Evolutionary conservation across 1,140 invertebrate genomes (phyloP), one percentile per base, ranked within the genome.

Genomic region (Lysiphlebus fabarum): DNA sequence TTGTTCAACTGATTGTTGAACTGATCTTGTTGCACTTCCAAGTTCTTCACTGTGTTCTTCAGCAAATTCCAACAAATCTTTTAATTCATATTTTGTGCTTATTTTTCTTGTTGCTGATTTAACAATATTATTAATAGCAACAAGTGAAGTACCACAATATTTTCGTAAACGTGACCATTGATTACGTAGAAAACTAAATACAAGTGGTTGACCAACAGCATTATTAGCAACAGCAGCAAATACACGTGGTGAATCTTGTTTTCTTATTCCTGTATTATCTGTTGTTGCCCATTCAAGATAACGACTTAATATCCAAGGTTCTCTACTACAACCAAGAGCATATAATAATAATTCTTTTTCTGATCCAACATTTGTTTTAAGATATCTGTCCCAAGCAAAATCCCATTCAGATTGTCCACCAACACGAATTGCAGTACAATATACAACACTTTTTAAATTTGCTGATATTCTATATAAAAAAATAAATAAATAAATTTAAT

Each of bases 341-440:
- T 80, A 81, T 0, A 95, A 73, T 6, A 95, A 73, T 7, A 87
- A 70, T 58, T 88, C 86, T 67, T 90, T 86, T 69, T 95, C 92
- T 0, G 87, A 85, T 0, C 86, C 89, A 1, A 91, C 86, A 60
- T 87, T 87, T 0, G 88, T 84, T 5, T 82, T 83, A 10, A 83
- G 65, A 67, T 91, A 96, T 12, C 87, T 80, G 42, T 89, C 79
- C 84, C 91, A 92, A 0, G 88, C 85, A 71, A 94, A 94, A 36
- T 92, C 82, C 93, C 92, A 96, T 69, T 94, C 92, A 5, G 82
- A 76, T 56, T 88, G 85, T 0, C 87, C 86, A 4, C 93, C 93
- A 10, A 87, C 83, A 56, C 86, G 81, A 6, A 97, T 87, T 0
- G 91, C 92, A 1, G 87, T 87, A 67, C 93, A 96, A 71, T 93